phyloP scores from a whole-genome alignment of 2,888 invertebrate genomes.

The Charanyca ferruginea region DNA sequence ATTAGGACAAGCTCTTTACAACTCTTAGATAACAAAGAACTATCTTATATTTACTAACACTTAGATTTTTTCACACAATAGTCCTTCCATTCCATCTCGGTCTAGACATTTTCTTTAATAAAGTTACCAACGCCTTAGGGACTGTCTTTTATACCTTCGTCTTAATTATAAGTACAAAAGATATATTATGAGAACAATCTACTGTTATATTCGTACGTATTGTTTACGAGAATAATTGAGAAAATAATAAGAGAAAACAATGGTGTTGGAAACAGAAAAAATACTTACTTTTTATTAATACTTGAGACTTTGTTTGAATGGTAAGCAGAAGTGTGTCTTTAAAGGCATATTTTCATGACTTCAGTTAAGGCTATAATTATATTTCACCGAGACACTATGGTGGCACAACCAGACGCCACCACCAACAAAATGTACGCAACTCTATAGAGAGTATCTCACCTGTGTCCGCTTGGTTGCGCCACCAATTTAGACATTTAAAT shows the following conservation, averaged over 20 bases:
- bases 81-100: background rate
- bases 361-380: too few relatives aligned
- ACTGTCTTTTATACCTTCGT: conserved; percentile 22
- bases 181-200: conserved; percentile 34
- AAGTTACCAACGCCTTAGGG: conserved; percentile 44
- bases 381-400: too few relatives aligned
- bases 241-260: conserved; percentile 23
- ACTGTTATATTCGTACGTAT: conserved; percentile 6
- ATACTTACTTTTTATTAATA: background rate
- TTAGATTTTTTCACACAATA: conserved; percentile 27
- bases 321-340: too few relatives aligned
- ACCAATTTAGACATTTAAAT: too few relatives aligned
- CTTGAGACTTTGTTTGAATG: background rate
- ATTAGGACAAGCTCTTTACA: background rate
- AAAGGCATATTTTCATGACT: too few relatives aligned
- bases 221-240: conserved; percentile 34
- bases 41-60: background rate
- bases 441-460: too few relatives aligned
- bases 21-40: background rate
- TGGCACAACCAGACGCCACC: too few relatives aligned
- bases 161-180: conserved; percentile 53
- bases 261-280: background rate
- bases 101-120: conserved; percentile 48
- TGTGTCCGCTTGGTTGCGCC: too few relatives aligned
- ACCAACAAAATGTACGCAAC: too few relatives aligned